Base-by-base conservation (phyloP, 2,113 vertebrate species). In the Actenoides hombroni region DNA sequence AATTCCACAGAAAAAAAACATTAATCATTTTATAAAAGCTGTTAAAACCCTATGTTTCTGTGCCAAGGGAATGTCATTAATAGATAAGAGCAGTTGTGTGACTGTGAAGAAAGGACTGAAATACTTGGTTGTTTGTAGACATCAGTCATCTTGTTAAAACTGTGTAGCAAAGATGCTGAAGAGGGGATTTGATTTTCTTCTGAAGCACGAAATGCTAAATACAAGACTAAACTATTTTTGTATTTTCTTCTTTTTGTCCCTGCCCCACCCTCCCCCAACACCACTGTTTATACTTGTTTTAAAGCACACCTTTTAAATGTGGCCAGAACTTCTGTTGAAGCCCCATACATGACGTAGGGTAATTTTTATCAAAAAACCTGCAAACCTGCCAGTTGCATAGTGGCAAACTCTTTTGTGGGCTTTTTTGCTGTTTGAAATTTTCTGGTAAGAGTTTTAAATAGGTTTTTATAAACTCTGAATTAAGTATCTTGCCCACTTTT, bases 401-500 rank as follows among this genome's bases (percentile, higher is more conserved):
- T 88, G n/a, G 37, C 24, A 68, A 56, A 76, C 17, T 37, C 17
- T 31, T 53, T 4, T 37, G 13, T 68, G 49, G 12, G 37, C 8
- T 73, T 88, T 91, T 96, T n/a, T 86, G 49, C 35, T 91, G 17
- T 65, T 83, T 20, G 9, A 91, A 56, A 17, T 81, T 46, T 61
- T 92, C 7, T 42, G 48, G 65, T 31, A 69, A 60, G 81, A 68
- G 29, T 76, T 93, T 35, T 67, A 89, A 85, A 63, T 61, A 25
- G 1, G 7, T 35, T 85, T 75, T 61, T 73, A 23, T 74, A 53
- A 88, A 76, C 25, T 77, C 29, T 42, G 53, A 92, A 46, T 94
- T 59, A 88, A 87, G 21, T 80, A 16, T 39, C 59, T 90, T 85
- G 28, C 40, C 25, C 37, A 1, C 48, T 14, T 83, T 88, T 92